These are phyloP conservation scores for Rhyacophila evoluta DNA, from an alignment of 2,888 invertebrate species.

Conservation along the genomic window DNA sequence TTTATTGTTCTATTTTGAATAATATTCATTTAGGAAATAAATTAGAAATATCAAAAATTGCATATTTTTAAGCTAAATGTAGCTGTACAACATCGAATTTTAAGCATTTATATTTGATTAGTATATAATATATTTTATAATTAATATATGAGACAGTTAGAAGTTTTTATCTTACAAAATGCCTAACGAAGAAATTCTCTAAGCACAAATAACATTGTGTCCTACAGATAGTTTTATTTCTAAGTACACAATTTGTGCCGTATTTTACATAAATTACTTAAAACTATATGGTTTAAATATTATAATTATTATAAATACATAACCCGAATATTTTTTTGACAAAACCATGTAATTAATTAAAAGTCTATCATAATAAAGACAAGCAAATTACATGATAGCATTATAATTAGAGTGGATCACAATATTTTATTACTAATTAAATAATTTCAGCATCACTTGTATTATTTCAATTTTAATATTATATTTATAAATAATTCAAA, in stretches of 20 bases:
- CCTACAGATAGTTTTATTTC: not conserved
- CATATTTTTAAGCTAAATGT: no score
- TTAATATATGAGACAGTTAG: not conserved
- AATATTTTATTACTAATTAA: conserved; percentile 20
- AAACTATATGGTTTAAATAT: not conserved
- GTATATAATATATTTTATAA: not conserved
- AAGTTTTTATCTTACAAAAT: conserved; percentile 21
- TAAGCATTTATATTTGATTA: conserved; percentile 23
- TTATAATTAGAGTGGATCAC: not conserved
- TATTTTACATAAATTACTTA: not conserved
- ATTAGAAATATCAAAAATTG: no score
- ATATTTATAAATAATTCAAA: not conserved
- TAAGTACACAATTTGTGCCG: not conserved
- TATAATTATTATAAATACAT: not conserved
- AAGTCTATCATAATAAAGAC: not conserved
- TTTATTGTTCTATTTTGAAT: no score
- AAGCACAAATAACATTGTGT: conserved; percentile 2
- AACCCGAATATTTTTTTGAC: not conserved
- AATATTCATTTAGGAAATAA: no score
- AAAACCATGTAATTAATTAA: not conserved
- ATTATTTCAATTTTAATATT: no score
- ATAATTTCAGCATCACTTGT: conserved; percentile 25
- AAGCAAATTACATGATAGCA: not conserved
- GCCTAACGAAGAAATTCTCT: conserved; percentile 18
- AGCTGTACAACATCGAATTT: conserved; percentile 45